phyloP scores from a whole-genome alignment of 2,888 invertebrate genomes.

The Argynnis bischoffii region DNA sequence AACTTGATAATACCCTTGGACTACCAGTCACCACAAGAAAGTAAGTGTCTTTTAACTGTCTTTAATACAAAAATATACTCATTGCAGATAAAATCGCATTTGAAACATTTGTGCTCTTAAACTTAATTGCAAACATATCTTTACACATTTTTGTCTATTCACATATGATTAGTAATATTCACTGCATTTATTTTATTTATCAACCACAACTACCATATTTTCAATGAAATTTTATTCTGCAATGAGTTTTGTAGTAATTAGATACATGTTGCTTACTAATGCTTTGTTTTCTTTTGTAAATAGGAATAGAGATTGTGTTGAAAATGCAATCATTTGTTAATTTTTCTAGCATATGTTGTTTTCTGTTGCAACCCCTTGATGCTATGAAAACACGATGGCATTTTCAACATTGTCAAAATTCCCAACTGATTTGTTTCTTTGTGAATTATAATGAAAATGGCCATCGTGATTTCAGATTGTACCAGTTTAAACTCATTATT shows the following conservation, averaged over 20 bases:
- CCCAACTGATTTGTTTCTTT: conserved; percentile 43
- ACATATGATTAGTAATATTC: no score
- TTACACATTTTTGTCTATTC: no score
- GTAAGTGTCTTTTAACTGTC: conserved; percentile 57
- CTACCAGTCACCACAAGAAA: conserved; percentile 74
- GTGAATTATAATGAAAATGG: conserved; percentile 72
- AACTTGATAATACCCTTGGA: conserved; percentile 60
- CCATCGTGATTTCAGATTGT: conserved; percentile 82
- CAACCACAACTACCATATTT: neutral
- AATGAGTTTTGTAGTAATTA: neutral
- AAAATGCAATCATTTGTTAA: conserved; percentile 79
- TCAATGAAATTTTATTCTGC: conserved; percentile 2
- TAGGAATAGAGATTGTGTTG: conserved; percentile 72
- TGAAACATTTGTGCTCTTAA: neutral
- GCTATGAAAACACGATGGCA: conserved; percentile 81
- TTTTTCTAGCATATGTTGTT: conserved; percentile 64
- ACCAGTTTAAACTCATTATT: conserved; percentile 76
- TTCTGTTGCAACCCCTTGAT: conserved; percentile 70
- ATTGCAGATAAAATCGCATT: conserved; percentile 7
- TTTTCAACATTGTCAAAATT: conserved; percentile 71
- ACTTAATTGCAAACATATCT: no score
- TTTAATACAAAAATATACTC: neutral
- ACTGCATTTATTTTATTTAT: neutral
- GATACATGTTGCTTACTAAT: conserved; percentile 45
- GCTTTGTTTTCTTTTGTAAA: conserved; percentile 44